Evolutionary conservation across 2,888 invertebrate species (phyloP).

Genomic region (Ferdinandea cuprea): DNA sequence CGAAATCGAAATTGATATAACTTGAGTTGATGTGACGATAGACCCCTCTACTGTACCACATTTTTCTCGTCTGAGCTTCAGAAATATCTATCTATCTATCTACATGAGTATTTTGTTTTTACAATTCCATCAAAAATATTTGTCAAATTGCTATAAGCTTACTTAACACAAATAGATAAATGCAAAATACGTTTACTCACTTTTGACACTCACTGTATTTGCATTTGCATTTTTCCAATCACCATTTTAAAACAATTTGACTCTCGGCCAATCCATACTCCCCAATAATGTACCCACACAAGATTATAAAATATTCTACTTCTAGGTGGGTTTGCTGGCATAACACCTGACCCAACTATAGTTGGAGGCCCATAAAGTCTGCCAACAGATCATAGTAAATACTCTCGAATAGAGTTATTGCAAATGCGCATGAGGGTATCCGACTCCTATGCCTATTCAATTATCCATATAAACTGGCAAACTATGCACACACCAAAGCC

Average conservation of each 20-base stretch:
- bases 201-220: too few species aligned
- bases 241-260: neutral
- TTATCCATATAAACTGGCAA: neutral
- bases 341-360: conserved; percentile 31
- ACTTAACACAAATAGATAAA: too few species aligned
- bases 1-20: too few species aligned
- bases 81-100: too few species aligned
- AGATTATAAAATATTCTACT: neutral
- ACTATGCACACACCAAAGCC: neutral
- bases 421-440: conserved; percentile 33
- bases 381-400: conserved; percentile 25
- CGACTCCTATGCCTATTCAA: conserved; percentile 16
- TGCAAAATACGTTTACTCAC: too few species aligned
- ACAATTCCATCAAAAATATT: too few species aligned
- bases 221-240: neutral
- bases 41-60: too few species aligned
- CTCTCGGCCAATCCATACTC: neutral
- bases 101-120: too few species aligned
- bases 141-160: too few species aligned
- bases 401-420: conserved; percentile 47
- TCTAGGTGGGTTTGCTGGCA: conserved; percentile 34
- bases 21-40: too few species aligned
- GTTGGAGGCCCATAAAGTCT: conserved; percentile 12
- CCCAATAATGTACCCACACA: neutral
- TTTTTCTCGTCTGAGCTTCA: too few species aligned